Conservation (phyloP, 92 coral and sea anemone species). For the Nematostella vectensis region DNA sequence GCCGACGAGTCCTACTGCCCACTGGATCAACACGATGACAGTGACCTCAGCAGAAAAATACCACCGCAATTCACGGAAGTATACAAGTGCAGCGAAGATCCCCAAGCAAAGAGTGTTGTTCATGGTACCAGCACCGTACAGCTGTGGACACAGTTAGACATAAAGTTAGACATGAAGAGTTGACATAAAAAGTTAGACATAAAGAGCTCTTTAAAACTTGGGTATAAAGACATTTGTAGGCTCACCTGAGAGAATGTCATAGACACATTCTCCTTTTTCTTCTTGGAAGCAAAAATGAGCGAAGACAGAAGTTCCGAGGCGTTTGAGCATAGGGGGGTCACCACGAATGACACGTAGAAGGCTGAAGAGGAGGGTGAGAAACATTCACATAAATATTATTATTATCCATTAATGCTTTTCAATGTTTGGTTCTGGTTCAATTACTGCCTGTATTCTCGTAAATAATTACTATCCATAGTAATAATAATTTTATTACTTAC, state of each 20-base stretch:
- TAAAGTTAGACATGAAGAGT: too few relatives aligned
- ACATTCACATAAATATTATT: neutral
- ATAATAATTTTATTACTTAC: too few relatives aligned
- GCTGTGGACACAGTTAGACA: slow-evolving; percentile 23
- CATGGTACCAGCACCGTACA: slow-evolving; percentile 98
- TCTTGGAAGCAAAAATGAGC: slow-evolving; percentile 89
- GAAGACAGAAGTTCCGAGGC: slow-evolving; percentile 98
- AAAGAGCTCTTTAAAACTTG: too few relatives aligned
- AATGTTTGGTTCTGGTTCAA: too few relatives aligned
- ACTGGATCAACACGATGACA: slow-evolving; percentile 79
- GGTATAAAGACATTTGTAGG: too few relatives aligned
- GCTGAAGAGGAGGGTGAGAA: slow-evolving; percentile 51
- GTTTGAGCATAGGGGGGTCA: slow-evolving; percentile 93
- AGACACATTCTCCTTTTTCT: slow-evolving; percentile 95
- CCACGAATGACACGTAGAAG: slow-evolving; percentile 95
- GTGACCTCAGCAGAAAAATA: slow-evolving; percentile 99
- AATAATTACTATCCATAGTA: too few relatives aligned
- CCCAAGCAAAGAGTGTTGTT: slow-evolving; percentile 97
- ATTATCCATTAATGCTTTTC: neutral
- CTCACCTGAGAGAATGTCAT: slow-evolving; percentile 97
- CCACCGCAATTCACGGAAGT: slow-evolving; percentile 83
- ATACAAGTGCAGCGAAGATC: slow-evolving; percentile 93
- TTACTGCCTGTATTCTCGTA: too few relatives aligned
- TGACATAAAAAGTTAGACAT: too few relatives aligned
- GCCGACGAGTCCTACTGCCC: slow-evolving; percentile 79